Evolutionary conservation across 2,888 invertebrate species (phyloP).

Genomic region (Pteria penguin): DNA sequence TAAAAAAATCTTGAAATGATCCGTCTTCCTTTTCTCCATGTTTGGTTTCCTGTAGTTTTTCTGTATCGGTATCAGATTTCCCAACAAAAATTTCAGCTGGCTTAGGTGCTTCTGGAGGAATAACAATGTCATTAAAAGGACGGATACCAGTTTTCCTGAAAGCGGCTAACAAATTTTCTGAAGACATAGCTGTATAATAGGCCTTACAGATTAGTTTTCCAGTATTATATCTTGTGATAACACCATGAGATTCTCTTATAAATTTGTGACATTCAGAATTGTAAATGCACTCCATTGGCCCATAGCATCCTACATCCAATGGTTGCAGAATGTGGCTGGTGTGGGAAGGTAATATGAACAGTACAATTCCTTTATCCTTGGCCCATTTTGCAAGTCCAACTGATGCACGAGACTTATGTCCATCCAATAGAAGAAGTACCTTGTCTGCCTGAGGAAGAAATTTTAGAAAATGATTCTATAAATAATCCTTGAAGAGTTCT

Average conservation of each 20-base stretch:
- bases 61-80: neutral
- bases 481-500: conserved; percentile 30
- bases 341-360: conserved; percentile 48
- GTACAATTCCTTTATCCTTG: conserved; percentile 23
- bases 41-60: neutral
- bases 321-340: conserved; percentile 39
- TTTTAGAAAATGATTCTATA: conserved; percentile 18
- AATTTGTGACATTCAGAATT: conserved; percentile 37
- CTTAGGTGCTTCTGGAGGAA: neutral
- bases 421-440: conserved; percentile 36
- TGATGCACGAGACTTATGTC: conserved; percentile 43
- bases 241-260: conserved; percentile 24
- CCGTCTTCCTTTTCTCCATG: neutral
- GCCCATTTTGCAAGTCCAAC: conserved; percentile 38
- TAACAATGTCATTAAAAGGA: neutral
- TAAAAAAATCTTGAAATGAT: neutral
- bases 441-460: neutral
- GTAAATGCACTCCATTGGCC: conserved; percentile 33
- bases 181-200: conserved; percentile 22
- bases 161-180: conserved; percentile 30
- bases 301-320: conserved; percentile 41
- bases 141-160: conserved; percentile 23
- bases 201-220: conserved; percentile 33
- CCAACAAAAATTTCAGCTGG: neutral
- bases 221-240: conserved; percentile 33